Conservation (phyloP, 1,140 invertebrate genomes). For the Geopemphigus sp. region DNA sequence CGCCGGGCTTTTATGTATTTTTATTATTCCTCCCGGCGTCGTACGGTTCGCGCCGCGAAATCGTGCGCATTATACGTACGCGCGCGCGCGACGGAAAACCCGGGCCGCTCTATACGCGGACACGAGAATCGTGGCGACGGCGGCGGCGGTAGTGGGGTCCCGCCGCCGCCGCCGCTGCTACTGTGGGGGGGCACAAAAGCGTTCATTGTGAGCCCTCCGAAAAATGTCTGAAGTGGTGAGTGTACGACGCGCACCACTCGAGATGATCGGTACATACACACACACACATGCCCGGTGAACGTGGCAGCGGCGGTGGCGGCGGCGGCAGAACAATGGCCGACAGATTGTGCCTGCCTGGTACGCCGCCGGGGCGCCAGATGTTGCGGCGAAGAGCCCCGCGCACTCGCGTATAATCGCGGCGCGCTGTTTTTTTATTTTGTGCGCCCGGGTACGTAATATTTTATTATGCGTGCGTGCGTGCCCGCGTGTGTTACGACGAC, state of each 20-base stretch:
- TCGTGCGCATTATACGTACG: too few relatives aligned
- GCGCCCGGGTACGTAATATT: not conserved
- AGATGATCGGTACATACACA: constrained; percentile 30
- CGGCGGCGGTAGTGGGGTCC: not conserved
- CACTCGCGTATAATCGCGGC: not conserved
- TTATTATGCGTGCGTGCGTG: not conserved
- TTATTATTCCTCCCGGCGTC: not conserved
- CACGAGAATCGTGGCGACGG: not conserved
- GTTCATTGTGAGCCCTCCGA: constrained; percentile 47
- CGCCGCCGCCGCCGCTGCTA: not conserved
- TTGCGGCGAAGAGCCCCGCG: constrained; percentile 32
- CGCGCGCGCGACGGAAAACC: not conserved
- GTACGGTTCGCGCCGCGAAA: not conserved
- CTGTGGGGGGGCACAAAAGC: constrained; percentile 39
- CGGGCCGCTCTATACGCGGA: not conserved
- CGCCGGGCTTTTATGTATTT: not conserved
- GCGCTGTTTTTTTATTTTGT: not conserved
- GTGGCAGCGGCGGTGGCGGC: constrained; percentile 2
- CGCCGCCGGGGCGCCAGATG: constrained; percentile 39
- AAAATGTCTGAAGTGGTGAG: constrained; percentile 48
- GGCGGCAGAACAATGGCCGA: constrained; percentile 44
- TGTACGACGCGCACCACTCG: constrained; percentile 26
- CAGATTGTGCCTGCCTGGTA: constrained; percentile 33
- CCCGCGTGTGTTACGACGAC: not conserved
- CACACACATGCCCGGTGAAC: constrained; percentile 1